phyloP scores from a whole-genome alignment of 2,888 invertebrate species.

The Coronaproctus castanopsis region DNA sequence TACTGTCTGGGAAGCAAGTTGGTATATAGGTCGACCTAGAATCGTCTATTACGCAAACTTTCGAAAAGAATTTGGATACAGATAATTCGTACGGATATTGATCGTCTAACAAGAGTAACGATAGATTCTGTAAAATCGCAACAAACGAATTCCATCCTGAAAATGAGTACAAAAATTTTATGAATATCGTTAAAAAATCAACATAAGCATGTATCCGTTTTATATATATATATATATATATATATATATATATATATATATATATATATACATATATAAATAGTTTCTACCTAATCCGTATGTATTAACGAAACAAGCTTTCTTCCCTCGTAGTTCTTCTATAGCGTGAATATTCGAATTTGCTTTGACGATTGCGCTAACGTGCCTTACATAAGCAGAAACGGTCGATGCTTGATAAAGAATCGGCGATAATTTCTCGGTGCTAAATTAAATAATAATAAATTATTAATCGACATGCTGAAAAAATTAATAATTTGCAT shows the following conservation, averaged over 20 bases:
- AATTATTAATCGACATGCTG: too few relatives aligned
- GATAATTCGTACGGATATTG: neutral
- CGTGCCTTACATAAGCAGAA: slow-evolving; percentile 37
- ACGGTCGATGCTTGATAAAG: slow-evolving; percentile 33
- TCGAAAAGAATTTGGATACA: slow-evolving; percentile 8
- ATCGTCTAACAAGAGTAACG: neutral
- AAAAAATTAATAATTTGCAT: too few relatives aligned
- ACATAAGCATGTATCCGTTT: too few relatives aligned
- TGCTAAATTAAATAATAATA: slow-evolving; percentile 28
- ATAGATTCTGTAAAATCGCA: slow-evolving; percentile 6
- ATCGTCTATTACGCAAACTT: slow-evolving; percentile 7
- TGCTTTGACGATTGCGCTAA: slow-evolving; percentile 45
- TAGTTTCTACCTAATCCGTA: slow-evolving; percentile 20
- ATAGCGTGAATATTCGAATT: slow-evolving; percentile 35
- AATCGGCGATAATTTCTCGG: slow-evolving; percentile 34
- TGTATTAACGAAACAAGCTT: slow-evolving; percentile 59
- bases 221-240: too few relatives aligned
- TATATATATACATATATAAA: too few relatives aligned
- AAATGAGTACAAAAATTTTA: neutral
- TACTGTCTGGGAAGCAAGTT: slow-evolving; percentile 6
- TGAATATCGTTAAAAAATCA: neutral
- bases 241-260: too few relatives aligned
- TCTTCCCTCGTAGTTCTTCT: slow-evolving; percentile 43
- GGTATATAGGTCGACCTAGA: neutral
- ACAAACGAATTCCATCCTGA: slow-evolving; percentile 16